Percentiles rank a stretch among this genome's conserved stretches.
Conservation (phyloP, 53 echinoderm and acorn worm genomes). For the Crossaster papposus region DNA sequence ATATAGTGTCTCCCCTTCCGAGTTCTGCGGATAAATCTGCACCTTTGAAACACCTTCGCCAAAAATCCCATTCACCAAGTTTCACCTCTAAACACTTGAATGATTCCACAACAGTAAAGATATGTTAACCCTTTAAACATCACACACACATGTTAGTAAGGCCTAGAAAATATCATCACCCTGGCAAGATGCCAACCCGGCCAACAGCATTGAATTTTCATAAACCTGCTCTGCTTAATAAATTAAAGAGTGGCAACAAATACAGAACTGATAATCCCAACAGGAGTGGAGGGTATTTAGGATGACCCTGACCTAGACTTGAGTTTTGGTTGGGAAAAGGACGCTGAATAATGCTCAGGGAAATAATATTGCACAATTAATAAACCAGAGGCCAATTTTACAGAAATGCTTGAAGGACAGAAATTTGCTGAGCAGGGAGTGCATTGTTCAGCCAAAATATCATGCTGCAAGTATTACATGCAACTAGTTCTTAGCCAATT, state of each 20-base stretch:
- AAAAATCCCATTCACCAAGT: too few species aligned
- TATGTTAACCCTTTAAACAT: too few species aligned
- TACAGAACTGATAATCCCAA: neutral
- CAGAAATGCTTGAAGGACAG: neutral
- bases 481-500: too few species aligned
- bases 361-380: slow-evolving; percentile 34
- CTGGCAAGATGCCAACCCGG: neutral
- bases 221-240: slow-evolving; percentile 42
- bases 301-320: slow-evolving; percentile 30
- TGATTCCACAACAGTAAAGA: too few species aligned
- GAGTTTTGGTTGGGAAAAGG: neutral
- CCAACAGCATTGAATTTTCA: neutral
- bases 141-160: neutral
- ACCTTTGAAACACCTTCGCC: too few species aligned
- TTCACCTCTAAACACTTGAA: too few species aligned
- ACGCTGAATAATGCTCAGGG: neutral
- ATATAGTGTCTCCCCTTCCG: too few species aligned
- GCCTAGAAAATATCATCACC: neutral
- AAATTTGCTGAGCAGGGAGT: too few species aligned
- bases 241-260: slow-evolving; percentile 20
- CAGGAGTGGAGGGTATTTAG: slow-evolving; percentile 30
- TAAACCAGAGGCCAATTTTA: neutral
- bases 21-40: too few species aligned
- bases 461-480: too few species aligned
- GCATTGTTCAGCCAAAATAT: too few species aligned